These are phyloP conservation scores for Ommatoiulus sabulosus DNA, from an alignment of 2,888 invertebrate genomes.

Conservation along the genomic window DNA sequence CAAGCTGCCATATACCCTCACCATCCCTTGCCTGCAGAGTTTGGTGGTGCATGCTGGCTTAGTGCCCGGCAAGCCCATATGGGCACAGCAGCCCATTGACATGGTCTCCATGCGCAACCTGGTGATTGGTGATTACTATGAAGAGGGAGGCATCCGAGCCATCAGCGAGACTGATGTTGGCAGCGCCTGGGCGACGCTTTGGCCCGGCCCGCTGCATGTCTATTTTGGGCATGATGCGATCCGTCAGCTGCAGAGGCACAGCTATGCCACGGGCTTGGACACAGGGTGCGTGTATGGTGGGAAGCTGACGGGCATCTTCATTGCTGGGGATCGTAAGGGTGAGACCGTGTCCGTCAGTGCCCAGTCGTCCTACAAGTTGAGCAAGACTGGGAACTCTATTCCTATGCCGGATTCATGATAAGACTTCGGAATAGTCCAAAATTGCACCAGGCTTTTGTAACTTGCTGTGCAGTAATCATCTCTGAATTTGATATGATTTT, in stretches of 20 bases:
- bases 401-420: neutral
- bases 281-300: conserved; percentile 68
- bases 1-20: conserved; percentile 67
- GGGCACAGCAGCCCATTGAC: conserved; percentile 63
- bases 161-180: conserved; percentile 63
- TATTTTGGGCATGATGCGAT: conserved; percentile 68
- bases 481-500: too few relatives aligned
- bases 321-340: conserved; percentile 61
- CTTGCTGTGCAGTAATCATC: neutral
- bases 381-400: conserved; percentile 4
- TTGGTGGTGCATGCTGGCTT: conserved; percentile 67
- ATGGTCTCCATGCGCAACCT: conserved; percentile 67
- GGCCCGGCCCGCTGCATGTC: conserved; percentile 67
- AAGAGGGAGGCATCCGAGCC: conserved; percentile 61
- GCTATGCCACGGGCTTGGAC: conserved; percentile 67
- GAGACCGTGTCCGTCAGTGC: conserved; percentile 59
- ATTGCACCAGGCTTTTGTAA: neutral
- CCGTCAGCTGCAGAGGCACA: conserved; percentile 64
- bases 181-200: conserved; percentile 65
- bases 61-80: conserved; percentile 64
- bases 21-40: conserved; percentile 64
- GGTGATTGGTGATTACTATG: conserved; percentile 61
- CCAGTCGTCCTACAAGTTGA: neutral
- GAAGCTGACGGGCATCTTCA: conserved; percentile 64
- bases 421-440: neutral